Conservation (phyloP, 53 echinoderm and acorn worm genomes). For the Astropecten irregularis region DNA sequence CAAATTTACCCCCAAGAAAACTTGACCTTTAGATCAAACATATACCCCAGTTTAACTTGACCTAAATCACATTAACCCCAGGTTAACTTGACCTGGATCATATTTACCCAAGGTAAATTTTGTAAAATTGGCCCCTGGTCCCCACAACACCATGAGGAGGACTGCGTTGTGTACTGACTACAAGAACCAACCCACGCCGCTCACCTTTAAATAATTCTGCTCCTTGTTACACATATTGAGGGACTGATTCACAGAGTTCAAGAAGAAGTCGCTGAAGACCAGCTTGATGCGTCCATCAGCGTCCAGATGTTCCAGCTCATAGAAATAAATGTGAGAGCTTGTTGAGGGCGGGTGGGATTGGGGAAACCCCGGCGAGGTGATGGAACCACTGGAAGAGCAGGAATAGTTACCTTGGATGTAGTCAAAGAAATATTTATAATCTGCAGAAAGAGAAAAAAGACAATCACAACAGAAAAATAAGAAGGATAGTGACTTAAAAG, state of each 20-base stretch:
- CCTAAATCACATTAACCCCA: no score
- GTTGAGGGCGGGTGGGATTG: not conserved
- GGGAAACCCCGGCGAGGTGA: constrained; percentile 32
- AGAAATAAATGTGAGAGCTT: constrained; percentile 52
- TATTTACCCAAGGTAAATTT: no score
- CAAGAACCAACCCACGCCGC: no score
- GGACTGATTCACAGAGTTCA: constrained; percentile 42
- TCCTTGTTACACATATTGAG: constrained; percentile 35
- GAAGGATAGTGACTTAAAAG: not conserved
- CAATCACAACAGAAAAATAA: no score
- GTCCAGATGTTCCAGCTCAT: constrained; percentile 27
- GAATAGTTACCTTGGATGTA: constrained; percentile 40
- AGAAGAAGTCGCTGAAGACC: constrained; percentile 52
- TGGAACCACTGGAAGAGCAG: constrained; percentile 12
- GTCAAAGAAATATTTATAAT: constrained; percentile 55
- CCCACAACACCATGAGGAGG: no score
- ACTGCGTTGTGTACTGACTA: no score
- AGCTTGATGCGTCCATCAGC: constrained; percentile 37
- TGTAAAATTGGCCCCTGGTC: no score
- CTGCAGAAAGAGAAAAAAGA: not conserved
- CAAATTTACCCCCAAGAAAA: no score
- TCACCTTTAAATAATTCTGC: constrained; percentile 43
- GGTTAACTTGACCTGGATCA: no score
- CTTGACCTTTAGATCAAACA: no score
- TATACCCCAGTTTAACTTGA: no score